Conservation (phyloP, 2,888 invertebrate species). For the Acleris sparsana region DNA sequence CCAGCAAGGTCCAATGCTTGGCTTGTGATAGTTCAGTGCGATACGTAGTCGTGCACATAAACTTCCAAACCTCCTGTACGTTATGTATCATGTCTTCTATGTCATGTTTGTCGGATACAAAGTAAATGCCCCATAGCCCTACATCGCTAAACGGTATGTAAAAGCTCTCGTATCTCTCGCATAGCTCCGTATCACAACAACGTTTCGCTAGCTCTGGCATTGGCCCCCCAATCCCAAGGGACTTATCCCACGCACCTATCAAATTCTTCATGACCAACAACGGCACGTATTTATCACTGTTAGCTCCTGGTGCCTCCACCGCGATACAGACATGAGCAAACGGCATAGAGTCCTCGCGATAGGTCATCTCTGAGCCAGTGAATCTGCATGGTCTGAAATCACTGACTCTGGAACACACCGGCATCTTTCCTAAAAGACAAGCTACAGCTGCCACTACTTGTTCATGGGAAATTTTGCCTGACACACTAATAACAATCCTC, state of each 20-base stretch:
- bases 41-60: constrained; percentile 56
- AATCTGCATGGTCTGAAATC: constrained; percentile 48
- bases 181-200: constrained; percentile 54
- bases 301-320: constrained; percentile 71
- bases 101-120: constrained; percentile 54
- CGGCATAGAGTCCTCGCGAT: constrained; percentile 71
- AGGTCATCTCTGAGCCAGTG: constrained; percentile 50
- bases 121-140: constrained; percentile 79
- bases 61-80: constrained; percentile 69
- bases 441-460: constrained; percentile 24
- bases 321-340: constrained; percentile 71
- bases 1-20: constrained; percentile 54
- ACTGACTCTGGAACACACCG: constrained; percentile 19
- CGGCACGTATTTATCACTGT: constrained; percentile 57
- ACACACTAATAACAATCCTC: constrained; percentile 88
- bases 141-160: constrained; percentile 68
- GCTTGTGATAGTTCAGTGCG: constrained; percentile 59
- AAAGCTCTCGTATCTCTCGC: constrained; percentile 70
- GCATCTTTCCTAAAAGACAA: too few relatives aligned
- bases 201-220: constrained; percentile 56
- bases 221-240: constrained; percentile 56
- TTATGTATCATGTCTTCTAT: constrained; percentile 65
- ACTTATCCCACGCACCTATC: constrained; percentile 68
- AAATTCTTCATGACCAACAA: constrained; percentile 63
- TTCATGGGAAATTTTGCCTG: constrained; percentile 87